Conservation (phyloP, 2,888 invertebrate species). For the Limnephilus lunatus region DNA sequence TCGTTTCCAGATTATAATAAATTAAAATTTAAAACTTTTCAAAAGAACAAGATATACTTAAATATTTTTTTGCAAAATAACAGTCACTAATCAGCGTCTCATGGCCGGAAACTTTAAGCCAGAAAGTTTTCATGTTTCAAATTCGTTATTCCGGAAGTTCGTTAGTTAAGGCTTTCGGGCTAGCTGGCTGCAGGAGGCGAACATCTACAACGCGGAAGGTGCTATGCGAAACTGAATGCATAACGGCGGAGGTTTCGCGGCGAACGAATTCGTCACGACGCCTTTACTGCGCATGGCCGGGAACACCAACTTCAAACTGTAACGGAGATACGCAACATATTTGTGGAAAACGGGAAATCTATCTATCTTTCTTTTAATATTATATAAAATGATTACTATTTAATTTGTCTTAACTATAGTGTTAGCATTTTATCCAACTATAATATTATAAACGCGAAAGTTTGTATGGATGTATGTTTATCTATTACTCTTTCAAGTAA, state of each 20-base stretch:
- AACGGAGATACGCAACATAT: neutral
- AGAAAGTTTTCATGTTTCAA: constrained; percentile 1
- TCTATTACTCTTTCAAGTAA: no score
- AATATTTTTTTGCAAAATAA: neutral
- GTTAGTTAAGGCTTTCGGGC: neutral
- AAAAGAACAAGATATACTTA: neutral
- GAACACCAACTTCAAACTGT: neutral
- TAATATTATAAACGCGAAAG: no score
- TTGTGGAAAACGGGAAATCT: neutral
- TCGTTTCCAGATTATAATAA: neutral
- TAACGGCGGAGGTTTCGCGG: neutral
- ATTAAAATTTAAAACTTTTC: neutral
- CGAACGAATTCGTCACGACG: neutral
- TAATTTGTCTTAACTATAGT: no score
- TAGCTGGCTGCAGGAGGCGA: neutral
- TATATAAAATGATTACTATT: no score
- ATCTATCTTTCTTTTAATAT: neutral
- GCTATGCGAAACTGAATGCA: constrained; percentile 30
- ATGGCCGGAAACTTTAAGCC: neutral
- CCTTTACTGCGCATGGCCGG: constrained; percentile 12
- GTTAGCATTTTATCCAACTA: no score
- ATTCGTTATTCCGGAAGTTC: constrained; percentile 19
- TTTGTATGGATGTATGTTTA: no score
- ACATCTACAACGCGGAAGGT: constrained; percentile 16
- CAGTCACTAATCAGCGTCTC: neutral